Base-by-base conservation (phyloP, 2,113 vertebrate species). In the Phainopepla nitens region DNA sequence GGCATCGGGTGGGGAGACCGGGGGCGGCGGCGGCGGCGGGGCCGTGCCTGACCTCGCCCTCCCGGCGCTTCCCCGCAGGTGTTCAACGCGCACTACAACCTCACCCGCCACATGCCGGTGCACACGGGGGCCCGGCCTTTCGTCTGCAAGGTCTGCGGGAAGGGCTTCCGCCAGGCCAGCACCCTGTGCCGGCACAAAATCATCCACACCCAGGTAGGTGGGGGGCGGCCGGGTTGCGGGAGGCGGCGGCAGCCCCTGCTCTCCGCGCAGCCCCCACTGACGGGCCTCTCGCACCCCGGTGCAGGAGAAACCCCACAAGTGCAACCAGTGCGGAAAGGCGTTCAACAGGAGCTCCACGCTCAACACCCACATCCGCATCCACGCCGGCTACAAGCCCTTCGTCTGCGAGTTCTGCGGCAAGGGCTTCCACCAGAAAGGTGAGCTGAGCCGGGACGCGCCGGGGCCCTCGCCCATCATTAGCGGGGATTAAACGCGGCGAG, bases 371-470 rank as follows among this genome's bases (percentile, higher is more conserved):
- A 99, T 99, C 31, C 98, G 99, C 80, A 99, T 99, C 97, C 99
- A 99, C 95, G 99, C 99, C 7, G 99, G 99, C 24, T 99, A 99
- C 98, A 99, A 99, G 97, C 99, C 99, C 29, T 99, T 99, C 97
- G 98, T 99, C 66, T 99, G 99, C 84, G 99, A 99, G 96, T 99
- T 99, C 96, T 99, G 99, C 89, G 99, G 99, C 86, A 99, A 99
- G 98, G 99, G 99, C 39, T 99, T 99, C 97, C 99, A 99, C 94
- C 99, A 99, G 98, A 99, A 99, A 99, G 99, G 99, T 99, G 98
- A 97, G 87, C 56, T 47, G 62, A 15, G 70, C 75, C 39, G 90
- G 7, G 49, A 44, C 13, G 21, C 64, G 71, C 28, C 47, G 51
- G 36, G 58, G 12, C 44, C 50, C 50, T 71, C 28, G 7, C 18